Base-by-base conservation (phyloP, 2,113 vertebrate genomes). In the Hippopotamus amphibius region DNA sequence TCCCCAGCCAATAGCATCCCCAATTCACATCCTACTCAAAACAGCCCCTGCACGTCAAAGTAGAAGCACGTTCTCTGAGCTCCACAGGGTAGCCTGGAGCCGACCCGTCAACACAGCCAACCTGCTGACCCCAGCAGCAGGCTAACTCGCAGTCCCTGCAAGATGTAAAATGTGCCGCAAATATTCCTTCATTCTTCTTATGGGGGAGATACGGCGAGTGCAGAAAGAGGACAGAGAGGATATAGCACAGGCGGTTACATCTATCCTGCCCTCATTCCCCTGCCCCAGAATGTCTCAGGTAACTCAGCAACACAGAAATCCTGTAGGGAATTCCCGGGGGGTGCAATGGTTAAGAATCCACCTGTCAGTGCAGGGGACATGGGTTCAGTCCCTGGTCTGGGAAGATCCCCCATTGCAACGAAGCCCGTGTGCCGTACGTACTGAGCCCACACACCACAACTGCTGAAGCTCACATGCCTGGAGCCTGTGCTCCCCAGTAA, bases 211-310 rank as follows among this genome's bases (percentile, higher is more conserved):
- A 5, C 11, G 21, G 28, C 48, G 43, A 53, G 4, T 28, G 19
- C 57, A 21, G 28, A 43, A 43, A 4, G 30, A n/a, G 24, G 11
- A n/a, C 76, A 22, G 57, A 50, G 71, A 71, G 82, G n/a, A 30
- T n/a, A 24, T 0, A 3, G 33, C 19, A 0, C 4, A 9, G n/a
- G 30, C 26, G 53, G 15, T 59, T 76, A 10, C 24, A 1, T 71
- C 9, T 50, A 2, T 50, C 8, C 71, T 6, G 11, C 28, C 41
- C 22, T 2, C 1, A 0, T 9, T 4, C 15, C 43, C n/a, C 63
- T 3, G 21, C 19, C 53, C 7, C 1, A 13, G 17, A 16, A 55
- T 65, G 0, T 53, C 24, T 28, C 53, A 2, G 48, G 69, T 26
- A 33, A 50, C 50, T 63, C 37, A 41, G 43, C 24, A 68, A 66